phyloP scores from a whole-genome alignment of 1,140 invertebrate genomes.

The Bombus breviceps region DNA sequence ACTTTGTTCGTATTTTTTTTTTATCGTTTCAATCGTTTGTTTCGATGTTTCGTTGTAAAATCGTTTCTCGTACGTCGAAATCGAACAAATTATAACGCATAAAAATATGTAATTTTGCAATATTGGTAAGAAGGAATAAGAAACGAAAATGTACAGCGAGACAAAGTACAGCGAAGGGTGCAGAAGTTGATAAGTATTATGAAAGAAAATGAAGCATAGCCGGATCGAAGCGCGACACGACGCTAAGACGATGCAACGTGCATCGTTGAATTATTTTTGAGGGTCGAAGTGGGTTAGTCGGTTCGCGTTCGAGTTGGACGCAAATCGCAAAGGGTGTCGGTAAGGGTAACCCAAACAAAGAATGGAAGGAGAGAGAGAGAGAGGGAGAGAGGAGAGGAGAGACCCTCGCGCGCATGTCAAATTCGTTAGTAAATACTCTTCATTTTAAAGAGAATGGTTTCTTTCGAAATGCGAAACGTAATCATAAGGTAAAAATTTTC shows the following conservation, averaged over 20 bases:
- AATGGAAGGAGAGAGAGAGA: slow-evolving; percentile 19
- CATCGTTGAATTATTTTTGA: slow-evolving; percentile 65
- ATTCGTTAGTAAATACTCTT: slow-evolving; percentile 38
- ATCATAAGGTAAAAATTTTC: neutral
- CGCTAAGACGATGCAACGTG: neutral
- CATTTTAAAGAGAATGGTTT: slow-evolving; percentile 71
- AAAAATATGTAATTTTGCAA: neutral
- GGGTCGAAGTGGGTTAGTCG: slow-evolving; percentile 76
- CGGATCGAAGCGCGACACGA: neutral
- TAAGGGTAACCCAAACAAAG: slow-evolving; percentile 74
- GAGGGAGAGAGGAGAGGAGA: neutral
- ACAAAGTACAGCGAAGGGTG: neutral
- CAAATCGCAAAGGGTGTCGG: slow-evolving; percentile 56
- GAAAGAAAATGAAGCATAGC: too few species aligned
- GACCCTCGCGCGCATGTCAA: slow-evolving; percentile 64
- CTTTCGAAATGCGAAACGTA: slow-evolving; percentile 26
- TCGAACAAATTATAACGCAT: neutral
- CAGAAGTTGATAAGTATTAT: neutral
- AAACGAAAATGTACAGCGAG: neutral
- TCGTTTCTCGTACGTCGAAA: neutral
- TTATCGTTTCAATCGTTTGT: neutral
- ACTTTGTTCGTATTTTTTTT: neutral
- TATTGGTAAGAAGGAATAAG: neutral
- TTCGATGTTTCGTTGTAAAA: neutral
- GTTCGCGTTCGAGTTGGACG: slow-evolving; percentile 43